These are phyloP conservation scores for Cyprinella venusta DNA, from an alignment of 2,797 vertebrate genomes.

Conservation along the genomic window DNA sequence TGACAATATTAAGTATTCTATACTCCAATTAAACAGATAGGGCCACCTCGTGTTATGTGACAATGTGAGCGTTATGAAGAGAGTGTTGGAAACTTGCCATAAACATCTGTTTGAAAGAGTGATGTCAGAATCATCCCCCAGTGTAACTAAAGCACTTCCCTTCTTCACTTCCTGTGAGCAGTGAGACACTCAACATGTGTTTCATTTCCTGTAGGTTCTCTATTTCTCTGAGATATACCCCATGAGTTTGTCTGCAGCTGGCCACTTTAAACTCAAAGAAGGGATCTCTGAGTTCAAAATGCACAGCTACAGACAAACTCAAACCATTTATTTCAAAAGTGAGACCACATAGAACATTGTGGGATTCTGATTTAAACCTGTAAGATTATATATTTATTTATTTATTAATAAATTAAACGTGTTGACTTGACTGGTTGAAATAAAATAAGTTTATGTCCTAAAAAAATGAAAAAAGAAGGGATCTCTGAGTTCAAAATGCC, in stretches of 20 bases:
- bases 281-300: neutral
- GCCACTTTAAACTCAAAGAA: too few relatives aligned
- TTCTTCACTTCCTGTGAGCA: slow-evolving; percentile 75
- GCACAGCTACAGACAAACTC: slow-evolving; percentile 15
- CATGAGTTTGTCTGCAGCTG: neutral
- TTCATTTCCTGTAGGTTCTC: slow-evolving; percentile 68
- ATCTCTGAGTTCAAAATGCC: neutral
- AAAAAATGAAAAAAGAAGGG: neutral
- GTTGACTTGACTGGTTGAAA: neutral
- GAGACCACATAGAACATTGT: neutral
- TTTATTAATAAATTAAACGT: neutral
- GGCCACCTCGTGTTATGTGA: neutral
- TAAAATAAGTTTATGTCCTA: neutral
- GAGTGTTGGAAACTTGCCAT: slow-evolving; percentile 24
- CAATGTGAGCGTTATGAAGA: slow-evolving; percentile 28
- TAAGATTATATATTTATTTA: neutral
- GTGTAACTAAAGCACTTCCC: slow-evolving; percentile 72
- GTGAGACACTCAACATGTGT: slow-evolving; percentile 68
- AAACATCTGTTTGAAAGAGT: slow-evolving; percentile 54
- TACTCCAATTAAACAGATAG: neutral
- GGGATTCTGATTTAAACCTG: neutral
- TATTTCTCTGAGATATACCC: slow-evolving; percentile 47
- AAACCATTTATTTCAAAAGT: neutral
- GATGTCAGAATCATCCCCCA: slow-evolving; percentile 57
- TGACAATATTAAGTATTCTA: neutral